Evolutionary conservation across 1,140 invertebrate species (phyloP).

Genomic region (Lasioglossum baleicum): DNA sequence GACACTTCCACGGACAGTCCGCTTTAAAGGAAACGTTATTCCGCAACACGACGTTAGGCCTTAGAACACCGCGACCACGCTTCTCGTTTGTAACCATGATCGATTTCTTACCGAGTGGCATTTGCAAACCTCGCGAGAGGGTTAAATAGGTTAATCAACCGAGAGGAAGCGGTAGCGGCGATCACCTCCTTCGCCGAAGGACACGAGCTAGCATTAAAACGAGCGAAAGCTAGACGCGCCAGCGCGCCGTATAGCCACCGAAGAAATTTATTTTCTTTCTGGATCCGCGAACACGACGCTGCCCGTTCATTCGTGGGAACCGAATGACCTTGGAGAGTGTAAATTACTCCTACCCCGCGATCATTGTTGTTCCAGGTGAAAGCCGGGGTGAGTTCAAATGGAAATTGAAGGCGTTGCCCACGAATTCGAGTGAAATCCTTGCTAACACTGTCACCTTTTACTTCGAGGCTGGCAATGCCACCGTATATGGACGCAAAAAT

Average conservation of each 20-base stretch:
- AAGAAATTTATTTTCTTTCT: conserved; percentile 29
- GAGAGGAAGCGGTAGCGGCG: conserved; percentile 3
- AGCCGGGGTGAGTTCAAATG: no score
- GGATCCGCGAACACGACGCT: conserved; percentile 8
- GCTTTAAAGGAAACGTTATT: conserved; percentile 2
- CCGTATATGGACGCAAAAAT: no score
- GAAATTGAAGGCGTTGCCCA: background rate
- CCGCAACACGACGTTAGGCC: background rate
- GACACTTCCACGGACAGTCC: background rate
- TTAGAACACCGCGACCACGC: background rate
- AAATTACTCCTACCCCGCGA: background rate
- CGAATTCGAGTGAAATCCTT: conserved; percentile 12
- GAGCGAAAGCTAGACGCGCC: conserved; percentile 49
- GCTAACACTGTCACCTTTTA: background rate
- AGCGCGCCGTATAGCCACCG: background rate
- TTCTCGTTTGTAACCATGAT: background rate
- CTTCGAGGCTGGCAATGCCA: no score
- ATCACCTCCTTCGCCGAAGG: conserved; percentile 27
- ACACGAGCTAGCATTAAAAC: conserved; percentile 36
- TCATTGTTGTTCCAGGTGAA: background rate
- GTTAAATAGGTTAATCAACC: conserved; percentile 51
- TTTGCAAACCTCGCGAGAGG: conserved; percentile 11
- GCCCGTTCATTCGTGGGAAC: conserved; percentile 10
- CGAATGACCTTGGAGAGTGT: conserved; percentile 9
- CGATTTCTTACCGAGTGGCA: conserved; percentile 1